Conservation (phyloP, 2,113 vertebrate species). For the Alligator mississippiensis region DNA sequence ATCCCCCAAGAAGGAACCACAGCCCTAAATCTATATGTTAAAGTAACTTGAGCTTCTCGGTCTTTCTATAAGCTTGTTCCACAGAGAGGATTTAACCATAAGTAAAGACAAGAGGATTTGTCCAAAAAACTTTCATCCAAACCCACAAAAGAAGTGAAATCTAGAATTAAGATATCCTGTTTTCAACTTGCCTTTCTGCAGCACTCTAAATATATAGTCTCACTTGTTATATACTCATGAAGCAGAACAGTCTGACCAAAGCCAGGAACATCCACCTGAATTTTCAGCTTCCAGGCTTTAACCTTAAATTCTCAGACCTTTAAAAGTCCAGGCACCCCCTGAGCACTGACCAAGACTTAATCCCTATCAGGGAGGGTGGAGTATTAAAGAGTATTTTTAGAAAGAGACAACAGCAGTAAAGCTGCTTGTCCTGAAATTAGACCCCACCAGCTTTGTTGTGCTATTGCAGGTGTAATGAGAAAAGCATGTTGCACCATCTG, state of each 20-base stretch:
- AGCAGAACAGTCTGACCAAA: neutral
- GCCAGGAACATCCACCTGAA: rapidly evolving
- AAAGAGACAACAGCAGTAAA: rapidly evolving
- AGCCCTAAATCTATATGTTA: too few relatives aligned
- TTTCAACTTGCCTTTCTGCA: neutral
- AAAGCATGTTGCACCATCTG: neutral
- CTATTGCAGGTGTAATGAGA: neutral
- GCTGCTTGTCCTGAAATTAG: neutral
- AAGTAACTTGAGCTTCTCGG: neutral
- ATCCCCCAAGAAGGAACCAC: too few relatives aligned
- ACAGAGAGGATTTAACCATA: neutral
- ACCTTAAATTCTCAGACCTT: rapidly evolving
- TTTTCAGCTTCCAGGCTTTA: neutral
- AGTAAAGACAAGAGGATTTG: neutral
- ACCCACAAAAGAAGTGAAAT: neutral
- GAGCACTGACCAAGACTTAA: neutral
- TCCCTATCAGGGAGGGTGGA: neutral
- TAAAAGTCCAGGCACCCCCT: rapidly evolving
- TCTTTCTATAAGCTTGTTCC: neutral
- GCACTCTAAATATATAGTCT: rapidly evolving
- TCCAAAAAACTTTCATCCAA: neutral
- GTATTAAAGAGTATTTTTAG: neutral
- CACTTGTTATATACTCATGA: too few relatives aligned
- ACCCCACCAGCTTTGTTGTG: neutral
- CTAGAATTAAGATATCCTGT: neutral